Evolutionary conservation across 2,113 vertebrate species (phyloP).

Genomic region (Grus americana): DNA sequence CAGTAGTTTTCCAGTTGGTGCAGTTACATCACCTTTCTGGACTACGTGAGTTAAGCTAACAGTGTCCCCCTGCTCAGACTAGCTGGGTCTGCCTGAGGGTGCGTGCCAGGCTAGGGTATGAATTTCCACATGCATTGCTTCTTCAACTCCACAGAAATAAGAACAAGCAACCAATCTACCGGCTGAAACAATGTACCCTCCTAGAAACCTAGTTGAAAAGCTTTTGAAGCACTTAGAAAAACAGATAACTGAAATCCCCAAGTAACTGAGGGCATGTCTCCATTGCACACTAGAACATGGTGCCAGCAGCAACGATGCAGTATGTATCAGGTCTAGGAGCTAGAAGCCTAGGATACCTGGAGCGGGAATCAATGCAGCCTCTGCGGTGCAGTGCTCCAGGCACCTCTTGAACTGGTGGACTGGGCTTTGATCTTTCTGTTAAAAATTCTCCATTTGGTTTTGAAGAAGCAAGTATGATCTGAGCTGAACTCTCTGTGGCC

Average conservation of each 20-base stretch:
- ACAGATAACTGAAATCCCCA: fast-evolving
- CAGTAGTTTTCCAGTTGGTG: background rate
- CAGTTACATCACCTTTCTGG: background rate
- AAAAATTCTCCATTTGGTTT: background rate
- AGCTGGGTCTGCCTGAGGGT: background rate
- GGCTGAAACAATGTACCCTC: background rate
- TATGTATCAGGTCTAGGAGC: background rate
- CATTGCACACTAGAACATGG: background rate
- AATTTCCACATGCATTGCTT: background rate
- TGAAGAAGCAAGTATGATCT: background rate
- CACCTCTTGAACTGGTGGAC: background rate
- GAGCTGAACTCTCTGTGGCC: background rate
- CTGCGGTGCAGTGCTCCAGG: fast-evolving
- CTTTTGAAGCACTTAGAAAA: background rate
- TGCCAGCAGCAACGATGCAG: background rate
- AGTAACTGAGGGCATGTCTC: background rate
- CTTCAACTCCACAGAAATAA: background rate
- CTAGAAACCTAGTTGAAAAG: background rate
- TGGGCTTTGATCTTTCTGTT: background rate
- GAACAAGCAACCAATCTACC: background rate
- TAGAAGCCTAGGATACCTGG: background rate
- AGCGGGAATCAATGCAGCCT: fast-evolving
- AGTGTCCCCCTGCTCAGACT: background rate
- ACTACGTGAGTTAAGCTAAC: background rate
- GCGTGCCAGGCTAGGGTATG: background rate